Evolutionary conservation across 2,113 vertebrate genomes (phyloP), one percentile per base, ranked within the genome.

Genomic region (Piprites chloris): DNA sequence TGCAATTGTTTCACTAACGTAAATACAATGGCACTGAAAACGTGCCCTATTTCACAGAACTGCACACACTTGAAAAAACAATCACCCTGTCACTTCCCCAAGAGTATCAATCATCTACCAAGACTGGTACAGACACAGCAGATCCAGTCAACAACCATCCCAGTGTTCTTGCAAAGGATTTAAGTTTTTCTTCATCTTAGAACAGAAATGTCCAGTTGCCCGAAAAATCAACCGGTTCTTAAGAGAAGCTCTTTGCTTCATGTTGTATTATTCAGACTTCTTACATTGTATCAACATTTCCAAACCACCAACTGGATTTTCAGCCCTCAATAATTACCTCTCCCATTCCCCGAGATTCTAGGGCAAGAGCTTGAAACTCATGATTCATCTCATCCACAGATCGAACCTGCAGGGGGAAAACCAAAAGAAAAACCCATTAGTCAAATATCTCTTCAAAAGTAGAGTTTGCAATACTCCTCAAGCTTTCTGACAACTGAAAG

Each of bases 301-400:
- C 56, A 79, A 92, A 85, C 9, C 33, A 68, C 28, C 46, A 61
- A 37, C 10, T 32, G 8, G 17, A 61, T 86, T 88, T 85, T 78
- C 80, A 95, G 49, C 46, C 30, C 88, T 73, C 59, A 90, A 59
- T 95, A 98, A 97, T 98, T 98, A 99, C 99, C 98, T 99, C 99
- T 97, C 99, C 99, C 99, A 99, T 99, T 97, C 99, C 99, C 97
- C 99, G 99, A 46, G 99, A 99, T 98, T 99, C 99, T 98, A 99
- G 98, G 97, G 99, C 99, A 96, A 99, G 99, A 94, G 99, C 99
- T 98, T 99, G 99, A 98, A 99, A 99, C 96, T 99, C 99, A 97
- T 99, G 99, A 98, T 99, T 99, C 99, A 99, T 99, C 97, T 99
- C 99, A 98, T 99, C 99, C 95, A 98, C 98, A 97, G 98, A 98